Evolutionary conservation across 2,113 vertebrate genomes (phyloP).

Genomic region (Ornithorhynchus anatinus): DNA sequence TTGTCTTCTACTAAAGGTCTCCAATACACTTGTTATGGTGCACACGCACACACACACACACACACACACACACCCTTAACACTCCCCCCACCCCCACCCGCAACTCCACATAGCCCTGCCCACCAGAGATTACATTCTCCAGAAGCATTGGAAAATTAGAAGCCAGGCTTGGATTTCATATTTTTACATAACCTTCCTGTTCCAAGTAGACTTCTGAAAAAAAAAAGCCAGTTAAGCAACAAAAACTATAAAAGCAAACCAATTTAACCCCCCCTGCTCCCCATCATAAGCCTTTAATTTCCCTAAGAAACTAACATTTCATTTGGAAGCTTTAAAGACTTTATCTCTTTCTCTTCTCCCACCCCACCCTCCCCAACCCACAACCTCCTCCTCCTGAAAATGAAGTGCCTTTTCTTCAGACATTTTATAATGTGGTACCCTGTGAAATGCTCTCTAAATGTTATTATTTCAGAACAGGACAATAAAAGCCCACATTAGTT

Average conservation of each 20-base stretch:
- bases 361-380: not conserved
- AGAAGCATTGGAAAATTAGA: not conserved
- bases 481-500: conserved; percentile 47
- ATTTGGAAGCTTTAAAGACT: conserved; percentile 59
- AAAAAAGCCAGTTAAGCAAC: conserved; percentile 20
- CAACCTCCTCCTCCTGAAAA: conserved; percentile 37
- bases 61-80: no score
- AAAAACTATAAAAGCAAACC: conserved; percentile 8
- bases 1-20: no score
- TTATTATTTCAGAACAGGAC: conserved; percentile 49
- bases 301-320: conserved; percentile 64
- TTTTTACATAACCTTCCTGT: fast-evolving
- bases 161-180: no score
- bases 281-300: conserved; percentile 53
- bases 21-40: no score
- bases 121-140: not conserved
- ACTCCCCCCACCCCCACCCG: fast-evolving
- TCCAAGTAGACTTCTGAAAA: conserved; percentile 27
- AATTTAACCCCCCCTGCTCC: conserved; percentile 47
- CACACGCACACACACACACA: not conserved
- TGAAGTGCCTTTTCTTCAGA: conserved; percentile 57
- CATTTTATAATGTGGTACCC: conserved; percentile 55
- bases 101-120: not conserved
- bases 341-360: conserved; percentile 53
- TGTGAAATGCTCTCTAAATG: conserved; percentile 49